These are phyloP conservation scores for Sylvicola fuscatus DNA, from an alignment of 2,888 invertebrate species.

Conservation along the genomic window DNA sequence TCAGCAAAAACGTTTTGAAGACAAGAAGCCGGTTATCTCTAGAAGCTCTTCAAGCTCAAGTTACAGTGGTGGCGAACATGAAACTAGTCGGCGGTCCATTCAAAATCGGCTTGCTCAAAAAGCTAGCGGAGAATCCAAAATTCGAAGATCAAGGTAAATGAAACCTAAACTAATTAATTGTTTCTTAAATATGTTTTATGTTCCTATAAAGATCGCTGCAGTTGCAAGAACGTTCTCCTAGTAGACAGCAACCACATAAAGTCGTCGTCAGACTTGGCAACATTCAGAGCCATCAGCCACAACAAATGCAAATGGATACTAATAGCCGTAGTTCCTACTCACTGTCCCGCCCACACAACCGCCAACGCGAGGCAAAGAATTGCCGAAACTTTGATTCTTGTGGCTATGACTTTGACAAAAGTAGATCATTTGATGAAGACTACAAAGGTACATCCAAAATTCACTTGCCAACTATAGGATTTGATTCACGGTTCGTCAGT, in stretches of 20 bases:
- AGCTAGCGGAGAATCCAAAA: slow-evolving; percentile 15
- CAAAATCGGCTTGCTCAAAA: too few species aligned
- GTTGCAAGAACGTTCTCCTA: slow-evolving; percentile 35
- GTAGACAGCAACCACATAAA: slow-evolving; percentile 18
- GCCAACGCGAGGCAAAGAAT: too few species aligned
- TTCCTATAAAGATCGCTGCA: slow-evolving; percentile 34
- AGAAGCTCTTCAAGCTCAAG: slow-evolving; percentile 25
- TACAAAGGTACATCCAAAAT: slow-evolving; percentile 16
- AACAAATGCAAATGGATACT: too few species aligned
- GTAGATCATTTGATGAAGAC: slow-evolving; percentile 24
- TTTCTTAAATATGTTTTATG: neutral
- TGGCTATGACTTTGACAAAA: slow-evolving; percentile 19
- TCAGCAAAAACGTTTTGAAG: slow-evolving; percentile 16
- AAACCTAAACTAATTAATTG: neutral
- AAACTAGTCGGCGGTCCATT: neutral
- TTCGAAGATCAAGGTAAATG: slow-evolving; percentile 21
- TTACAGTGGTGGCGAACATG: slow-evolving; percentile 20
- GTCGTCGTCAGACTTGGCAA: slow-evolving; percentile 16
- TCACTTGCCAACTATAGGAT: neutral
- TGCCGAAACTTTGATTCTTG: too few species aligned
- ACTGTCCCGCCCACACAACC: too few species aligned
- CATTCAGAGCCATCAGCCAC: slow-evolving; percentile 1
- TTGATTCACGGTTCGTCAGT: slow-evolving; percentile 2
- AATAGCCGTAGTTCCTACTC: too few species aligned
- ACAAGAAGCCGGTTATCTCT: slow-evolving; percentile 17